Conservation (phyloP, 2,113 vertebrate species). For the Colossoma macropomum region DNA sequence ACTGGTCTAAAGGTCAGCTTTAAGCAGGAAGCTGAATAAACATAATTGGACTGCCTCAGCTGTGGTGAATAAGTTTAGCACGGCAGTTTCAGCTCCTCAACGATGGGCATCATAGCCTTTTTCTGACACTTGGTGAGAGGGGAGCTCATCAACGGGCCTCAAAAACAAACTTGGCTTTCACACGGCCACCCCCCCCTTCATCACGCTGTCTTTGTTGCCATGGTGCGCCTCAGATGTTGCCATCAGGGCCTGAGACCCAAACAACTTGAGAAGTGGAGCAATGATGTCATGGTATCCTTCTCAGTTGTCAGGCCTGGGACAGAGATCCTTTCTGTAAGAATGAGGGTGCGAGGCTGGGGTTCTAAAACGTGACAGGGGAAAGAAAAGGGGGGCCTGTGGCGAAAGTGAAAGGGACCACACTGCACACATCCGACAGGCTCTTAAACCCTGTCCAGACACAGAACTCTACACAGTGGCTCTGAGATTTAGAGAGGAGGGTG, state of each 20-base stretch:
- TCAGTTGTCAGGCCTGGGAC: constrained; percentile 47
- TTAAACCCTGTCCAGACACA: constrained; percentile 18
- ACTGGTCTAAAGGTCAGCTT: constrained; percentile 25
- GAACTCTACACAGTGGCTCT: constrained; percentile 16
- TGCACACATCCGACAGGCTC: constrained; percentile 53
- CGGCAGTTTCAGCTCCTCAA: constrained; percentile 9
- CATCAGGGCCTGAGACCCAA: constrained; percentile 50
- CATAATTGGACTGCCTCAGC: constrained; percentile 19
- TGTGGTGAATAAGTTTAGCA: constrained; percentile 27
- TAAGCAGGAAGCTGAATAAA: constrained; percentile 13
- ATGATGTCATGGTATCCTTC: constrained; percentile 63
- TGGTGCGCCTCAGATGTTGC: constrained; percentile 53
- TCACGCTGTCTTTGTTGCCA: constrained; percentile 41
- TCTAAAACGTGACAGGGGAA: constrained; percentile 37
- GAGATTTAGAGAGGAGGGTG: constrained; percentile 23
- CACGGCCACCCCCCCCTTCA: constrained; percentile 19
- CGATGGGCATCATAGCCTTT: constrained; percentile 21
- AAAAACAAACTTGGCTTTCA: constrained; percentile 55
- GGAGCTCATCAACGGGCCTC: constrained; percentile 27
- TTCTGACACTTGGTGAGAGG: constrained; percentile 31
- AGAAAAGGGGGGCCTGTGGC: constrained; percentile 31
- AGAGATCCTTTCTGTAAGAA: constrained; percentile 60
- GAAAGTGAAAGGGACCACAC: constrained; percentile 30
- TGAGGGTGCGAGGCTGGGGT: constrained; percentile 20
- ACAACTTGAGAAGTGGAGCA: constrained; percentile 52